phyloP scores from a whole-genome alignment of 2,888 invertebrate species.

The Cantharis nigra region DNA sequence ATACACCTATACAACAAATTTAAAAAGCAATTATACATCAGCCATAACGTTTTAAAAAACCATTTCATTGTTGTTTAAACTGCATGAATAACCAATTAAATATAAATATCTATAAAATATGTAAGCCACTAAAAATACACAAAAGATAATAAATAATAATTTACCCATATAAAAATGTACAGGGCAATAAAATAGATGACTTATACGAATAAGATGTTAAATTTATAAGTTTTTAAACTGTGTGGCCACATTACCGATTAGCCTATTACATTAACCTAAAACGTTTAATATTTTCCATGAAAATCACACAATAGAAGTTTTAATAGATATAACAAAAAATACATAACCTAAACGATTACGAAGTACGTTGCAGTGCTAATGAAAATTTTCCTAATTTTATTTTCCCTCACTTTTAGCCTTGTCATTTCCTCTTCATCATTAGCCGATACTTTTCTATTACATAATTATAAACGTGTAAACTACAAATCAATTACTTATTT shows the following conservation, averaged over 20 bases:
- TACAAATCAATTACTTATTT: not conserved
- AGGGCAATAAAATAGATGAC: not conserved
- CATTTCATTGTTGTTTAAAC: not conserved
- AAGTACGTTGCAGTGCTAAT: not conserved
- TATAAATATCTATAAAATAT: not conserved
- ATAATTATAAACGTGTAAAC: not conserved
- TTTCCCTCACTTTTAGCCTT: not conserved
- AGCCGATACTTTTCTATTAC: not conserved
- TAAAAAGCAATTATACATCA: constrained; percentile 17
- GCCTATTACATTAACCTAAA: not conserved
- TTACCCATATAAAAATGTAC: not conserved
- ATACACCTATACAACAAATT: constrained; percentile 8
- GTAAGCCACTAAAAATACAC: not conserved
- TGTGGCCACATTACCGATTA: not conserved
- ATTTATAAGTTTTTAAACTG: not conserved
- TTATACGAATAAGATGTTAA: not conserved
- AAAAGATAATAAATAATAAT: not conserved
- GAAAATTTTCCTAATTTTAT: not conserved
- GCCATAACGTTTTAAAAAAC: not conserved
- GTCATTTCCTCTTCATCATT: not conserved
- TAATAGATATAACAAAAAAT: not conserved
- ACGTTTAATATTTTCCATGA: not conserved
- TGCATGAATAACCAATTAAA: not conserved
- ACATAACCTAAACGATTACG: not conserved
- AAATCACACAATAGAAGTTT: not conserved